Conservation (phyloP, 2,113 vertebrate species). For the Sciurus niger region DNA sequence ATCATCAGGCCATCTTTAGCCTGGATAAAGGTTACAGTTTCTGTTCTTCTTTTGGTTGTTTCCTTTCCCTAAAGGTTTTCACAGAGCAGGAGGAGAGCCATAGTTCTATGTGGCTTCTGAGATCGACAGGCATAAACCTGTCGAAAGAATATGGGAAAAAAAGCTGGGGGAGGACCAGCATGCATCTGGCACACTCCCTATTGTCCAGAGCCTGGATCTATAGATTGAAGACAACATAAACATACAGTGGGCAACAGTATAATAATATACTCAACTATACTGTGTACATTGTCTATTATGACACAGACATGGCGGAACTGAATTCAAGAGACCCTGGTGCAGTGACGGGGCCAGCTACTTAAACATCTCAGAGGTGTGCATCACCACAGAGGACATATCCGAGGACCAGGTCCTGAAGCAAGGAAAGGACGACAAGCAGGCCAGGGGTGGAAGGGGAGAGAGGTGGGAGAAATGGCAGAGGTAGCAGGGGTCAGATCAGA, state of each 20-base stretch:
- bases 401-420: background rate
- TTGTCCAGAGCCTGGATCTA: background rate
- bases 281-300: background rate
- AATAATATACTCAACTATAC: background rate
- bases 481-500: background rate
- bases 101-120: too few relatives aligned
- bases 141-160: background rate
- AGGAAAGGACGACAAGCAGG: background rate
- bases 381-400: background rate
- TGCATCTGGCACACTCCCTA: background rate
- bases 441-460: too few relatives aligned
- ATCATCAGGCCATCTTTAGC: background rate
- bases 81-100: background rate
- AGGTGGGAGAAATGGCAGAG: background rate
- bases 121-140: background rate
- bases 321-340: background rate
- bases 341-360: background rate
- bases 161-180: rapidly evolving
- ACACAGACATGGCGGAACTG: background rate
- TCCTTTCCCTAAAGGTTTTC: background rate
- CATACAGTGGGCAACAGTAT: background rate
- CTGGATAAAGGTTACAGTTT: background rate
- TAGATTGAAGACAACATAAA: background rate
- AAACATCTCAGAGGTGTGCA: background rate
- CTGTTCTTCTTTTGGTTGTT: background rate